phyloP scores from a whole-genome alignment of 2,113 vertebrate genomes.

The Chaenogobius annularis region DNA sequence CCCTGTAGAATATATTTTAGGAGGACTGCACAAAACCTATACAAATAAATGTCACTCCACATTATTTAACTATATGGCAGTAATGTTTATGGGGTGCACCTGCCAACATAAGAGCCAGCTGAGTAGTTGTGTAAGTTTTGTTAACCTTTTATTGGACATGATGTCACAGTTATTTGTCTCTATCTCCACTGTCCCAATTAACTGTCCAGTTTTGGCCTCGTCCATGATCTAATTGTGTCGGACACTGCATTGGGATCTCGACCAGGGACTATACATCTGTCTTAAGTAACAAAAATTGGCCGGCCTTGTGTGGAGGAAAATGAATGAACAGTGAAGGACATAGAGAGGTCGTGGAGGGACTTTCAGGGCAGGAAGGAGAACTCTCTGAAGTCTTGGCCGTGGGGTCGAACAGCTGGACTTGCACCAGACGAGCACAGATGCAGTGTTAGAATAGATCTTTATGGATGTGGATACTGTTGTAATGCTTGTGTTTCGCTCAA shows the following conservation, averaged over 20 bases:
- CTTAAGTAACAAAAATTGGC: constrained; percentile 10
- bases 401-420: constrained; percentile 38
- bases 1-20: neutral
- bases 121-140: neutral
- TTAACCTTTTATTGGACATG: neutral
- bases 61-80: neutral
- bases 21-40: neutral
- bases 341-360: constrained; percentile 16
- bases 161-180: neutral
- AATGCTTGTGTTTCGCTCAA: constrained; percentile 14
- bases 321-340: constrained; percentile 37
- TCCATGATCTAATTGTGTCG: neutral
- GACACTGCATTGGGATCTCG: constrained; percentile 21
- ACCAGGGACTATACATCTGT: constrained; percentile 49
- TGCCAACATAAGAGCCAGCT: neutral
- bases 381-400: constrained; percentile 25
- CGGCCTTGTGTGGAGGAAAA: constrained; percentile 42
- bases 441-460: neutral
- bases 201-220: constrained; percentile 13
- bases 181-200: constrained; percentile 22
- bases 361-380: constrained; percentile 5
- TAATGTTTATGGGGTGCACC: neutral
- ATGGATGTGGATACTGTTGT: neutral
- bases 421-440: constrained; percentile 4
- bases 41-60: neutral